These are phyloP conservation scores for Scylla paramamosain DNA, from an alignment of 1,140 invertebrate species.

Conservation along the genomic window DNA sequence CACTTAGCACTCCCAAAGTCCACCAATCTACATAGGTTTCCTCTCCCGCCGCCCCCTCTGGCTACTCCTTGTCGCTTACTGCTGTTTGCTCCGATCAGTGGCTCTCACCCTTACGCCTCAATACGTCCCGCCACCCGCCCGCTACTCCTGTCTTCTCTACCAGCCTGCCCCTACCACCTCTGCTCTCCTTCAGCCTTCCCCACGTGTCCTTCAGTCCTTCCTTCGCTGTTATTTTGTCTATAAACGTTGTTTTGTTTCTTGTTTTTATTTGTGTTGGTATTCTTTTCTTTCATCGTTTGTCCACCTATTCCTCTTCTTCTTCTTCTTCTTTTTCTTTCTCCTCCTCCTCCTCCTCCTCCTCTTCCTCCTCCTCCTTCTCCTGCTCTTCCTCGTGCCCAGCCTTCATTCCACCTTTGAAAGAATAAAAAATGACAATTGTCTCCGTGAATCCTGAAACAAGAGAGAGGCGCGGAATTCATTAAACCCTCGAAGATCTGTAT, in stretches of 20 bases:
- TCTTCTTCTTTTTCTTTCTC: neutral
- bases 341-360: neutral
- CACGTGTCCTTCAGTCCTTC: no score
- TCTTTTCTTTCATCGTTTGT: neutral
- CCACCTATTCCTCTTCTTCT: neutral
- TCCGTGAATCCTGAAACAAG: slow-evolving; percentile 51
- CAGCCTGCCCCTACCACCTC: neutral
- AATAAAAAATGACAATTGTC: slow-evolving; percentile 32
- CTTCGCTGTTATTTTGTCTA: no score
- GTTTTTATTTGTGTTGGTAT: neutral
- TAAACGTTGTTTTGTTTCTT: no score
- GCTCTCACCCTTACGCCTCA: neutral
- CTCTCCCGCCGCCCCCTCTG: neutral
- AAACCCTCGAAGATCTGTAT: neutral
- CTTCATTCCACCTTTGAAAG: slow-evolving; percentile 41
- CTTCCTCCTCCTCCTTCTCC: neutral
- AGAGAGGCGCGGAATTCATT: slow-evolving; percentile 32
- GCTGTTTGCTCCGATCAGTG: no score
- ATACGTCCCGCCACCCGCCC: neutral
- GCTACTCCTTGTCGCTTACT: no score
- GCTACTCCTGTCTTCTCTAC: neutral
- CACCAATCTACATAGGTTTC: neutral
- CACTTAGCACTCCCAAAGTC: neutral
- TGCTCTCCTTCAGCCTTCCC: neutral
- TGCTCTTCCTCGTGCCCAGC: neutral